Percentiles rank a stretch among this genome's conserved stretches.
phyloP scores from a whole-genome alignment of 2,888 invertebrate genomes.

The Magallana nippona region DNA sequence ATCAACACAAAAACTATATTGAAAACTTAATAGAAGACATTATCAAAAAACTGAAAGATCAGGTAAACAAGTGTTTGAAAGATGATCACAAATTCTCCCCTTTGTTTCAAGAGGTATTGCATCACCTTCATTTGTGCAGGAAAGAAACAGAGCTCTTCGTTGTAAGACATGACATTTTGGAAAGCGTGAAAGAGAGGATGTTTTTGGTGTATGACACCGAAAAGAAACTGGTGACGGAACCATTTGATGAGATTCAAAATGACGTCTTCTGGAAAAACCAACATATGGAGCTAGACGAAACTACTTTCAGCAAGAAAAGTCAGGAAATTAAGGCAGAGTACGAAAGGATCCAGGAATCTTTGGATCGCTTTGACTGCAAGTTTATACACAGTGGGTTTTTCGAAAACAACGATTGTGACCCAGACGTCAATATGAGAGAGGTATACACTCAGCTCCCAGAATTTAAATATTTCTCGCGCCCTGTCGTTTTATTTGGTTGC shows the following conservation, averaged over 20 bases:
- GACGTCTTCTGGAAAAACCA: background rate
- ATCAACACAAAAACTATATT: slow-evolving; percentile 63
- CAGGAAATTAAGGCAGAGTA: slow-evolving; percentile 36
- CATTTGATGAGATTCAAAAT: slow-evolving; percentile 14
- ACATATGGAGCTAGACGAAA: slow-evolving; percentile 3
- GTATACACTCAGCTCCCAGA: slow-evolving; percentile 48
- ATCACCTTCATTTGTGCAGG: slow-evolving; percentile 63
- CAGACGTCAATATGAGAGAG: slow-evolving; percentile 52
- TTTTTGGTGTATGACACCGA: slow-evolving; percentile 7
- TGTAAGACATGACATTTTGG: slow-evolving; percentile 61
- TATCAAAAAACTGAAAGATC: slow-evolving; percentile 56
- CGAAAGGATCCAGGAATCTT: slow-evolving; percentile 22
- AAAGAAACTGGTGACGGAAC: slow-evolving; percentile 27
- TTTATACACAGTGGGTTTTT: slow-evolving; percentile 49
- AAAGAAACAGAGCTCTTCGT: slow-evolving; percentile 62
- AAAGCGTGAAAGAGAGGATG: slow-evolving; percentile 51
- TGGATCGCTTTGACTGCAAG: slow-evolving; percentile 25
- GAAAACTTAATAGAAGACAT: slow-evolving; percentile 62
- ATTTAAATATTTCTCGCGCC: slow-evolving; percentile 55
- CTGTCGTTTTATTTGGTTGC: slow-evolving; percentile 66
- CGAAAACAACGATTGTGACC: slow-evolving; percentile 57
- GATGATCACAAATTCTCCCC: slow-evolving; percentile 43
- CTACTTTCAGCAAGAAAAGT: slow-evolving; percentile 8
- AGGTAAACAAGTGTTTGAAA: slow-evolving; percentile 58
- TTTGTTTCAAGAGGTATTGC: slow-evolving; percentile 65